These are phyloP conservation scores for Coptodon bakossiorum DNA, from an alignment of 2,113 vertebrate species.

Conservation along the genomic window DNA sequence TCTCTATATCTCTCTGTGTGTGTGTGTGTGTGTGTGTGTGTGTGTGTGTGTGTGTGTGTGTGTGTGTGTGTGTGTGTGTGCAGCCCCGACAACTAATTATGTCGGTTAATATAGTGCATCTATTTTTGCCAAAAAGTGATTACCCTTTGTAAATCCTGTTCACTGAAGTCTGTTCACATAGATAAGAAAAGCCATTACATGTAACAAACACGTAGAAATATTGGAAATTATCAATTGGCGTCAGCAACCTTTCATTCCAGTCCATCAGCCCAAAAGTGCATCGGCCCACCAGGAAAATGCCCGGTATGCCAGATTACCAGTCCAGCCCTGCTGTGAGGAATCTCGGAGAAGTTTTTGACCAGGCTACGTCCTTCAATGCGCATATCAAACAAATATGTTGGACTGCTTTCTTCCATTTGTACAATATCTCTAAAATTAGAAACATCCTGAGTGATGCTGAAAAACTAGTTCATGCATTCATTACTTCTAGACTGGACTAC, in stretches of 20 bases:
- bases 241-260: not conserved
- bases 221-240: not conserved
- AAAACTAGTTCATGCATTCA: not conserved
- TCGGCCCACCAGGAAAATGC: not conserved
- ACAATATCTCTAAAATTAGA: not conserved
- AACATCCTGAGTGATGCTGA: not conserved
- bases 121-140: not conserved
- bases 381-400: not conserved
- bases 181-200: not conserved
- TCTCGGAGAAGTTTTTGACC: not conserved
- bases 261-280: not conserved
- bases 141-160: not conserved
- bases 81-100: not conserved
- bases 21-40: not conserved
- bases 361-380: accelerated
- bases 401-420: not conserved
- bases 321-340: not conserved
- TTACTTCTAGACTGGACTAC: not conserved
- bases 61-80: not conserved
- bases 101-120: not conserved
- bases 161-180: not conserved
- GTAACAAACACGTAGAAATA: not conserved
- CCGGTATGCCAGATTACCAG: not conserved
- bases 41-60: not conserved
- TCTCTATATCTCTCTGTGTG: too few relatives aligned